These are phyloP conservation scores for Drosophila bocki DNA, from an alignment of 1,140 invertebrate species.

Conservation along the genomic window DNA sequence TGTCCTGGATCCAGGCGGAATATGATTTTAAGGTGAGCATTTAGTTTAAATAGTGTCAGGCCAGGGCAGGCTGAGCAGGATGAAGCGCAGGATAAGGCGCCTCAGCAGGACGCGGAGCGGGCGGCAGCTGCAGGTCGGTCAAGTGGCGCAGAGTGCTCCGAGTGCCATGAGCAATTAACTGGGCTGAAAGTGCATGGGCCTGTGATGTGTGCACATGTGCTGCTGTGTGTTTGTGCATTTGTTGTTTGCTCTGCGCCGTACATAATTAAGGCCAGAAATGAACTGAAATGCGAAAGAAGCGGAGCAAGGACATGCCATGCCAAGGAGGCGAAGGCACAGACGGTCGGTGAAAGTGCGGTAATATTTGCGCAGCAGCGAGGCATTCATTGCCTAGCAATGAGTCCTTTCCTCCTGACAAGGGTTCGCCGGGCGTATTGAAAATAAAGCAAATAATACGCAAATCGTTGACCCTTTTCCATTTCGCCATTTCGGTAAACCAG, in stretches of 20 bases:
- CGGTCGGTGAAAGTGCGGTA: conserved; percentile 16
- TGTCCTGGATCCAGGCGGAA: conserved; percentile 25
- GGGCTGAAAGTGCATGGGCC: conserved; percentile 34
- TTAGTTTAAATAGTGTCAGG: conserved; percentile 62
- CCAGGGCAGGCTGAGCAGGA: conserved; percentile 14
- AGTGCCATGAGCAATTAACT: conserved; percentile 77
- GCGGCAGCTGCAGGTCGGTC: conserved; percentile 66
- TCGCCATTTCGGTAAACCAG: conserved; percentile 38
- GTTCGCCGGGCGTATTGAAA: conserved; percentile 62
- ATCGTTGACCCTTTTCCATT: conserved; percentile 67
- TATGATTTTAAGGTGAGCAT: conserved; percentile 62
- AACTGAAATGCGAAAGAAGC: conserved; percentile 70
- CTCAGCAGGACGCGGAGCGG: conserved; percentile 25
- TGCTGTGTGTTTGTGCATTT: conserved; percentile 54
- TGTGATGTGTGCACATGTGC: conserved; percentile 31
- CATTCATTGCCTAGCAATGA: conserved; percentile 64
- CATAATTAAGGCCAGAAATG: conserved; percentile 79
- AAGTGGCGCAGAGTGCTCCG: conserved; percentile 64
- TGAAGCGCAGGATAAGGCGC: conserved; percentile 1
- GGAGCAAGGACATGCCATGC: conserved; percentile 70
- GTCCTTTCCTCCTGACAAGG: conserved; percentile 66
- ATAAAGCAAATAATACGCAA: conserved; percentile 77
- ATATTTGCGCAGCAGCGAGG: conserved; percentile 43
- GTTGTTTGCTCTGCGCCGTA: conserved; percentile 74
- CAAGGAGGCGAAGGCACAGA: not conserved